Evolutionary conservation across 2,113 vertebrate genomes (phyloP), one percentile per base, ranked within the genome.

Genomic region (Desmodus rotundus): DNA sequence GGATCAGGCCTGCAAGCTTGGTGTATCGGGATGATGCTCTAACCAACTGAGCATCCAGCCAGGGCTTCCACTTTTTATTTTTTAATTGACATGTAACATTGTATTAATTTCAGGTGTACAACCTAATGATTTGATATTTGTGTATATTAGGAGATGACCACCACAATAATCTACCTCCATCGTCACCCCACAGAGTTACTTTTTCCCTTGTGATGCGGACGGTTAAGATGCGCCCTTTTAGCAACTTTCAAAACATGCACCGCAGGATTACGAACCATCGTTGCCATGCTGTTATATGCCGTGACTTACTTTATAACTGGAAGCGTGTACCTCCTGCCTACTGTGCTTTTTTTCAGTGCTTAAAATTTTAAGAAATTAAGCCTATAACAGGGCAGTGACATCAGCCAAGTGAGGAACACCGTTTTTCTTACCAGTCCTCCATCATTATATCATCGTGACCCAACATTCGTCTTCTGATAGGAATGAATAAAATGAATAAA

Each of bases 341-440:
- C 52, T 87, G 33, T 56, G 5, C 16, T 65, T 73, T 67, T 63
- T 15, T 26, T 89, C 52, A 67, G 6, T 81, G 19, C 36, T 88
- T 72, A 86, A 83, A 93, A 80, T 77, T 7, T 38, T 82, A 89
- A 83, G 87, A 83, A 87, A 91, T 82, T 52, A 84, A 92, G 65
- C 50, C 67, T 38, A 47, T 17, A 38, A 70, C 38, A 74, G 33
- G 65, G 19, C 17, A 36, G 16, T 47, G 81, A 8, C 16, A 36
- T 76, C 72, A 87, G 17, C 50, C n/a, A 58, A 50, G 13, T 67
- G 22, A 68, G 80, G 15, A 80, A 61, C 3, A 5, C 5, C 54
- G 11, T 58, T 78, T 84, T 74, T 94, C 41, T 76, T 87, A 91
- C 11, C 67, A 56, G n/a, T 58, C 36, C 11, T 81, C 9, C 43